Evolutionary conservation across 2,888 invertebrate species (phyloP).

Genomic region (Penaeus monodon): DNA sequence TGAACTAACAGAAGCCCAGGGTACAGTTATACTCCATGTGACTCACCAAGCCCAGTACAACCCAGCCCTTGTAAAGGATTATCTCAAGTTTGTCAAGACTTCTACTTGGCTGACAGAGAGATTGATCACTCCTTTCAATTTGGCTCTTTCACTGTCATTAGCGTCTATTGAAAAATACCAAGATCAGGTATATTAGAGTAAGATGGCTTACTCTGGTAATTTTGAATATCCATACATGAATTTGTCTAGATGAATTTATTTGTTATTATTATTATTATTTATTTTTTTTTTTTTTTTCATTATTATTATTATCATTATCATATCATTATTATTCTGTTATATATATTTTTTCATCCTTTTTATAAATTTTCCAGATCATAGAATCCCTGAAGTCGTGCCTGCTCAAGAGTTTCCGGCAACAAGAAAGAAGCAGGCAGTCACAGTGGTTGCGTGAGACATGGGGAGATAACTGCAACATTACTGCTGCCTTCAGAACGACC

Average conservation of each 20-base stretch:
- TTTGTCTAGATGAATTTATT: not conserved
- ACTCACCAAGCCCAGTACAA: conserved; percentile 63
- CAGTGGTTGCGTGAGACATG: conserved; percentile 54
- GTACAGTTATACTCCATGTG: conserved; percentile 64
- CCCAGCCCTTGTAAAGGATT: conserved; percentile 56
- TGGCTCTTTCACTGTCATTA: conserved; percentile 62
- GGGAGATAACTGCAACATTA: conserved; percentile 33
- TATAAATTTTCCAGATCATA: conserved; percentile 47
- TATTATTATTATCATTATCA: not conserved
- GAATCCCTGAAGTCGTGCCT: conserved; percentile 52
- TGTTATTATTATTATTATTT: not conserved
- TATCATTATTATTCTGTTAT: not conserved
- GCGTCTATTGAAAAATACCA: conserved; percentile 61
- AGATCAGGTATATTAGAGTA: conserved; percentile 39
- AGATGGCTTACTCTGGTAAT: not conserved
- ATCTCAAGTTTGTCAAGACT: conserved; percentile 51
- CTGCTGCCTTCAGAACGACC: conserved; percentile 43
- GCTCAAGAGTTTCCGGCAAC: conserved; percentile 38
- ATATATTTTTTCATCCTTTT: not conserved
- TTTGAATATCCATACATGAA: not conserved
- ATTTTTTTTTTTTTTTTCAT: not conserved
- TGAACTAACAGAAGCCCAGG: conserved; percentile 60
- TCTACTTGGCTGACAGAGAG: conserved; percentile 53
- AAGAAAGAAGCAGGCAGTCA: conserved; percentile 31
- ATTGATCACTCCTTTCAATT: conserved; percentile 61